Percentiles rank a stretch among this genome's conserved stretches.
Evolutionary conservation across 2,888 invertebrate species (phyloP).

Genomic region (Homarus gammarus): DNA sequence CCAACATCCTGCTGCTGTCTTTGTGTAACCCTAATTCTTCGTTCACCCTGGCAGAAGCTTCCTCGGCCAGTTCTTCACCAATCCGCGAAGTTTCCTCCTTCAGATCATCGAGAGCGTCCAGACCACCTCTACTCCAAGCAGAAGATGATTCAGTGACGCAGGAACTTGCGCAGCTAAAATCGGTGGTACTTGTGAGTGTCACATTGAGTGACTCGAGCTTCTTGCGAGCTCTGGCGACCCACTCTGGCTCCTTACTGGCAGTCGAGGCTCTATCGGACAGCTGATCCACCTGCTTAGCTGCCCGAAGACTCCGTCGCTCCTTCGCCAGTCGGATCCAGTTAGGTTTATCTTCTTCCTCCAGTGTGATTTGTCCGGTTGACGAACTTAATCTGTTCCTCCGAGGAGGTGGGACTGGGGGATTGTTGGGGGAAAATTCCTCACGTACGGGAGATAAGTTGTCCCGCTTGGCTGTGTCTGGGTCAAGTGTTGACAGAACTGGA

Average conservation of each 20-base stretch:
- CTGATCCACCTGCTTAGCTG: constrained; percentile 59
- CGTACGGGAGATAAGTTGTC: neutral
- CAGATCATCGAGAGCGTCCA: constrained; percentile 75
- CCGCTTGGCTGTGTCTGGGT: neutral
- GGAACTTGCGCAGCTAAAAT: constrained; percentile 69
- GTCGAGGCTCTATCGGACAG: constrained; percentile 72
- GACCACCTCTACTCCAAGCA: constrained; percentile 75
- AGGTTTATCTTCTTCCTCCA: constrained; percentile 70
- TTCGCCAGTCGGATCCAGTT: constrained; percentile 72
- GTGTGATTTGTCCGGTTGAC: constrained; percentile 70
- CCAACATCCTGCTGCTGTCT: constrained; percentile 63
- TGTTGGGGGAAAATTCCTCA: constrained; percentile 9
- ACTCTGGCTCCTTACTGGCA: constrained; percentile 71
- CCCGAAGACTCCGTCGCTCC: constrained; percentile 74
- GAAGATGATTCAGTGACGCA: constrained; percentile 74
- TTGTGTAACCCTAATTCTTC: constrained; percentile 49
- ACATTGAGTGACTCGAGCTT: constrained; percentile 72
- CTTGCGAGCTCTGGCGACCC: constrained; percentile 71
- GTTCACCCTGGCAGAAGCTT: constrained; percentile 65
- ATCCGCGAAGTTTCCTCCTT: constrained; percentile 66
- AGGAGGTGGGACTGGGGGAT: constrained; percentile 53
- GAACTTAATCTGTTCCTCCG: constrained; percentile 58
- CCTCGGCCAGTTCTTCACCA: constrained; percentile 70
- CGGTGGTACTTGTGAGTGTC: constrained; percentile 68
- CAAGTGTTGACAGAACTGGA: neutral